Evolutionary conservation across 2,113 vertebrate genomes (phyloP).

Genomic region (Lepus timidus): DNA sequence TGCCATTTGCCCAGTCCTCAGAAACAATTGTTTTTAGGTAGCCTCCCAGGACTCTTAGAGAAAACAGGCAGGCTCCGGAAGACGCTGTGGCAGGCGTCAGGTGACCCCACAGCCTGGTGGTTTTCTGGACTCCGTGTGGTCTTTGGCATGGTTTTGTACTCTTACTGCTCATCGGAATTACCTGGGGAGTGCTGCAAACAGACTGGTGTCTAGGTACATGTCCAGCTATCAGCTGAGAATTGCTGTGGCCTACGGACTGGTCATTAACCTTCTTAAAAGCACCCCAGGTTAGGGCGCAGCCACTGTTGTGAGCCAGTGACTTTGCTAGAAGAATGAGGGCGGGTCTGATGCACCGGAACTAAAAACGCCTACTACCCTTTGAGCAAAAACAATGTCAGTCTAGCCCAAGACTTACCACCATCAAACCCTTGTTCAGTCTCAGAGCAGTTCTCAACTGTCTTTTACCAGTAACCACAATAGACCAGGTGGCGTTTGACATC

Average conservation of each 20-base stretch:
- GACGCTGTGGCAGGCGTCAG: not conserved
- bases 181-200: not conserved
- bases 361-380: not conserved
- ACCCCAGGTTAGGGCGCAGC: not conserved
- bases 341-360: not conserved
- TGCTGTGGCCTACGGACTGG: not conserved
- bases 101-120: not conserved
- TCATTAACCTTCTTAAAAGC: not conserved
- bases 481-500: not conserved
- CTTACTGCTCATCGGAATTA: not conserved
- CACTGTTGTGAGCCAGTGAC: not conserved
- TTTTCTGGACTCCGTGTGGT: not conserved
- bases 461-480: not conserved
- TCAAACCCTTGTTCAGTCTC: not conserved
- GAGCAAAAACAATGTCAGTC: not conserved
- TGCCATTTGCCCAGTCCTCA: not conserved
- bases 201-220: not conserved
- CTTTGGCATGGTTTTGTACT: not conserved
- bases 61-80: not conserved
- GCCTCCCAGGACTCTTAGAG: not conserved
- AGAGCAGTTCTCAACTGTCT: not conserved
- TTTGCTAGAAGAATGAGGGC: not conserved
- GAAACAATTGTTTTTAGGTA: constrained; percentile 25
- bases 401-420: not conserved
- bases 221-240: not conserved